Percentiles rank a stretch among this genome's conserved stretches.
Conservation (phyloP, 2,888 invertebrate genomes). For the Limnephilus marmoratus region DNA sequence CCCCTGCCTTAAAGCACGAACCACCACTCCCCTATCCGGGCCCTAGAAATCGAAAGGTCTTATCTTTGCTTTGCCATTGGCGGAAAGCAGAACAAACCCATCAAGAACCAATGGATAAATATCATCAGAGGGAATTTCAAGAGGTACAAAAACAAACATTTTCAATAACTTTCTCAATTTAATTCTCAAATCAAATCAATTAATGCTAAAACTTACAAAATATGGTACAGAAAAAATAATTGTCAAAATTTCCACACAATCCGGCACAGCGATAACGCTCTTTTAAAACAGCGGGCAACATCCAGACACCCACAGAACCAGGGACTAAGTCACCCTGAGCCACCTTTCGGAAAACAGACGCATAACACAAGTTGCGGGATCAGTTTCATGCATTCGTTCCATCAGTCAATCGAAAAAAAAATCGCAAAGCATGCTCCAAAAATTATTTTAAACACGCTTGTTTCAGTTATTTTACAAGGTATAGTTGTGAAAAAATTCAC, state of each 20-base stretch:
- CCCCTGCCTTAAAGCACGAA: too few relatives aligned
- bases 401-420: too few relatives aligned
- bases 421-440: too few relatives aligned
- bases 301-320: background rate
- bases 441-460: too few relatives aligned
- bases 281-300: too few relatives aligned
- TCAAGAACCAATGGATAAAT: too few relatives aligned
- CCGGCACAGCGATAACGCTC: background rate
- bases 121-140: background rate
- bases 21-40: too few relatives aligned
- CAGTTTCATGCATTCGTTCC: background rate
- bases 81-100: too few relatives aligned
- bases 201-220: background rate
- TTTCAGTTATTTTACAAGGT: too few relatives aligned
- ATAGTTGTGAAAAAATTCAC: too few relatives aligned
- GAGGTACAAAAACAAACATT: background rate
- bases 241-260: background rate
- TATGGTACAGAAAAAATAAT: constrained; percentile 2
- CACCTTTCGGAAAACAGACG: background rate
- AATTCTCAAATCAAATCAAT: background rate
- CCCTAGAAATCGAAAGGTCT: too few relatives aligned
- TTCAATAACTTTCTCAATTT: background rate
- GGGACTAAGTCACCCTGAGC: background rate
- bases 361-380: background rate
- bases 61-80: too few relatives aligned